Evolutionary conservation across 2,888 invertebrate genomes (phyloP).

Genomic region (Coleophora deauratella): DNA sequence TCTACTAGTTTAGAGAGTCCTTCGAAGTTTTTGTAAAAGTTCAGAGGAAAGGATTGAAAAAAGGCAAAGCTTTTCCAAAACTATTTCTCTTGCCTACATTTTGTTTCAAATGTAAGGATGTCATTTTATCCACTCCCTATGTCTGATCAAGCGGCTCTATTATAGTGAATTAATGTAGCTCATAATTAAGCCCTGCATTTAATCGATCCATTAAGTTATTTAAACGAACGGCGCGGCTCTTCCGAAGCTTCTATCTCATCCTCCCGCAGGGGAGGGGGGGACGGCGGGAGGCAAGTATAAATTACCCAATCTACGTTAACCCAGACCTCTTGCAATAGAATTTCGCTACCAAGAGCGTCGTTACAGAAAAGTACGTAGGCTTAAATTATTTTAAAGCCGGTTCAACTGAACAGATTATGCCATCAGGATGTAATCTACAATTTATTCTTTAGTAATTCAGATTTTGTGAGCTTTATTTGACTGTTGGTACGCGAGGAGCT

Average conservation of each 20-base stretch:
- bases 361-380: constrained; percentile 60
- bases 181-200: constrained; percentile 51
- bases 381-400: constrained; percentile 47
- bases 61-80: too few species aligned
- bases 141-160: not conserved
- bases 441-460: not conserved
- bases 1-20: too few species aligned
- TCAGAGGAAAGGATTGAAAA: too few species aligned
- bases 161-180: constrained; percentile 39
- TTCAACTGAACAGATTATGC: constrained; percentile 32
- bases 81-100: too few species aligned
- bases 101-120: too few species aligned
- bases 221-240: constrained; percentile 57
- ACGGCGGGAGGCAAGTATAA: constrained; percentile 63
- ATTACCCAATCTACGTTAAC: constrained; percentile 70
- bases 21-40: too few species aligned
- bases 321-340: constrained; percentile 64
- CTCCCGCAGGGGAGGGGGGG: constrained; percentile 29
- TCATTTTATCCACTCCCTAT: too few species aligned
- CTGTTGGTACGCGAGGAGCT: too few species aligned
- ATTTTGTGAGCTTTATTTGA: too few species aligned
- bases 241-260: constrained; percentile 48
- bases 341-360: constrained; percentile 53
- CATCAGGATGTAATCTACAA: constrained; percentile 7
- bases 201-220: constrained; percentile 66